Evolutionary conservation across 2,888 invertebrate species (phyloP), one percentile per base, ranked within the genome.

Genomic region (Sinhomidia bicolor): DNA sequence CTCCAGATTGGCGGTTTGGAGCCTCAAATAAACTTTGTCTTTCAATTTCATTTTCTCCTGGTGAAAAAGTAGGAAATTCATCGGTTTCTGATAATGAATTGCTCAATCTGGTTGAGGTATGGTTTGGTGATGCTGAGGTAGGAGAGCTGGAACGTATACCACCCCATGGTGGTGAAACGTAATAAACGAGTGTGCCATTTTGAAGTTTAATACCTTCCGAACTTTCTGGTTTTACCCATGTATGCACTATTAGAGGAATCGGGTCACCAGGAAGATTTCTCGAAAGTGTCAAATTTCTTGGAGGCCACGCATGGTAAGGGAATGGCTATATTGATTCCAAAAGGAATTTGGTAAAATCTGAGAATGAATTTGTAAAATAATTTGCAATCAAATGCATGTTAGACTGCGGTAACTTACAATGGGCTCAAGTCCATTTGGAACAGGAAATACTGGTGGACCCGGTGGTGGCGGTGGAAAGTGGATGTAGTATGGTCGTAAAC

Each of bases 141-240:
- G 60, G 81, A 26, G 80, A 14, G 41, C 20, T 57, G 47, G 26
- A 23, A 10, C 83, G 84, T n/a, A 85, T 80, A 12, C 89, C 89
- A 47, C 85, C 89, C 84, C 80, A 85, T 23, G 88, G 88, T 0
- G 79, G 84, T 14, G 79, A 10, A 20, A 84, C 65, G 32, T 89
- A 89, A 36, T 85, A 89, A 12, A 89, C 14, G 12, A 85, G 36
- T 23, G 85, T 89, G 17, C 89, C 89, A 62, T 89, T 89, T 14
- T 89, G 32, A 14, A 89, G 80, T 44, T 20, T 84, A 20, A 62
- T 29, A 26, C 78, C 65, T 32, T 71, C 65, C 2, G 76, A 44
- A 14, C 9, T 32, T 0, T 65, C 85, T n/a, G 85, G 79, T 54
- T 85, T 85, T 6, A 80, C 68, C 85, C 79, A 85, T 5, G 85